Conservation (phyloP, 2,797 vertebrate genomes). For the Vireo griseus region DNA sequence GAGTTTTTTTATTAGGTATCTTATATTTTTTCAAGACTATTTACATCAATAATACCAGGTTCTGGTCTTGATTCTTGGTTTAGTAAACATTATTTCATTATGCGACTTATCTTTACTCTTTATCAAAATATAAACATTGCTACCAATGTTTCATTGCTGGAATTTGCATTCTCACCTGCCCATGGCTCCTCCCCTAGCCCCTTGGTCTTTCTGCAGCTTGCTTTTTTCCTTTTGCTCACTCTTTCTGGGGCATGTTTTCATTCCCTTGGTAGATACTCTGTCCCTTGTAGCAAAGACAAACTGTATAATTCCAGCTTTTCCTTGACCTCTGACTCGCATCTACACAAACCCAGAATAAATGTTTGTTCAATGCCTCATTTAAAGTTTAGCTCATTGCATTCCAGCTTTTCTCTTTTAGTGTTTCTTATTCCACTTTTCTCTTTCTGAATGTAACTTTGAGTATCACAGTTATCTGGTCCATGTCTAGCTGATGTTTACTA, state of each 20-base stretch:
- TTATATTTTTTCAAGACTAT: neutral
- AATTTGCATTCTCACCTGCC: neutral
- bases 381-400: neutral
- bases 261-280: neutral
- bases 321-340: neutral
- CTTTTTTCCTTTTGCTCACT: neutral
- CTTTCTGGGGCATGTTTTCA: neutral
- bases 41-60: neutral
- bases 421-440: neutral
- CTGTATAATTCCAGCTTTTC: neutral
- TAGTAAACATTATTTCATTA: neutral
- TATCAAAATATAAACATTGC: neutral
- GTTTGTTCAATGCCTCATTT: neutral
- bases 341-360: neutral
- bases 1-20: neutral
- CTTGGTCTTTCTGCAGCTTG: neutral
- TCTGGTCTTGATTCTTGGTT: neutral
- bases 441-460: neutral
- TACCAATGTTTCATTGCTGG: neutral
- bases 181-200: accelerated
- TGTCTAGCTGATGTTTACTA: neutral
- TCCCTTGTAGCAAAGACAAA: neutral
- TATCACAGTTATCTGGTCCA: neutral
- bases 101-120: neutral
- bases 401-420: neutral